These are phyloP conservation scores for Zingel zingel DNA, from an alignment of 2,113 vertebrate genomes.

Conservation along the genomic window DNA sequence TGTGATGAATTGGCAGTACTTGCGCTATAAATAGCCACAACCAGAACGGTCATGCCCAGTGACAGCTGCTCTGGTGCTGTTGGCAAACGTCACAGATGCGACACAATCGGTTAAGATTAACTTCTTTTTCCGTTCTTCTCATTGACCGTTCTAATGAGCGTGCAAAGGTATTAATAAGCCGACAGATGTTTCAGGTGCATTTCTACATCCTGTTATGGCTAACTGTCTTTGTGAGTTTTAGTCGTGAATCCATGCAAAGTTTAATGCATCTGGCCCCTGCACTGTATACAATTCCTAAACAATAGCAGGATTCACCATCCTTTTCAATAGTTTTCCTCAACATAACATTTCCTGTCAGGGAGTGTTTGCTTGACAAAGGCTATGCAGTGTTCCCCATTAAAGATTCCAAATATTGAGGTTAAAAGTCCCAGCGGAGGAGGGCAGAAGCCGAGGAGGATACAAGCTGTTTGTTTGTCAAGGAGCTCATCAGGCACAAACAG, in stretches of 20 bases:
- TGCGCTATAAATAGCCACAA: not conserved
- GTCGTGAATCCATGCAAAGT: no score
- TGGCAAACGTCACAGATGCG: not conserved
- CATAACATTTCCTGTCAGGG: conserved; percentile 2
- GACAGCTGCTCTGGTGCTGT: not conserved
- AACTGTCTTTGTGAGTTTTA: not conserved
- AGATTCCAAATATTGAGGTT: conserved; percentile 35
- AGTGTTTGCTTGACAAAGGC: conserved; percentile 4
- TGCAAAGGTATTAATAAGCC: not conserved
- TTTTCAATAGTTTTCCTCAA: not conserved
- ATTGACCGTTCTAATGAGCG: not conserved
- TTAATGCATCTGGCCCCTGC: not conserved
- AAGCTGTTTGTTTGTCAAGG: conserved; percentile 34
- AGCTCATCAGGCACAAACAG: conserved; percentile 38
- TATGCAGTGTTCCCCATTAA: conserved; percentile 17
- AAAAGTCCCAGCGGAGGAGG: conserved; percentile 15
- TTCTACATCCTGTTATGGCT: not conserved
- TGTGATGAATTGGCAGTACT: not conserved
- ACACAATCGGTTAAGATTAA: not conserved
- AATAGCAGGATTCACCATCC: not conserved
- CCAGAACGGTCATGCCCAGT: not conserved
- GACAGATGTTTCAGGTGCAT: not conserved
- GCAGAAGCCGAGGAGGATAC: conserved; percentile 3
- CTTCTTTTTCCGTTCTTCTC: not conserved
- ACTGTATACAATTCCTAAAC: not conserved